Evolutionary conservation across 2,113 vertebrate genomes (phyloP), one percentile per base, ranked within the genome.

Genomic region (Engystomops pustulosus): DNA sequence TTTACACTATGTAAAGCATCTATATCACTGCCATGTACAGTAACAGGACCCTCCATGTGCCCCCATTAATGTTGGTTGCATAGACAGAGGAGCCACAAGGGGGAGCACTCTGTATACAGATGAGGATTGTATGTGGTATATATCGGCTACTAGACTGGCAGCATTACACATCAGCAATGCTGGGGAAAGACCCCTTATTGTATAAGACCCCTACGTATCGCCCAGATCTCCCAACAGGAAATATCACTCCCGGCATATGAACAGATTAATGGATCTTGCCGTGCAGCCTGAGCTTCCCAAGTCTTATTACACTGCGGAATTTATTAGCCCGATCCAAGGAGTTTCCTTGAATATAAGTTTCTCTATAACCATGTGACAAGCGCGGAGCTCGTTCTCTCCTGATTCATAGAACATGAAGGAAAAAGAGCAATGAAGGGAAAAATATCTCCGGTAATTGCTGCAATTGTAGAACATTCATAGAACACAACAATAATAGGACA

Each of bases 371-470:
- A 12, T 18, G 9, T 32, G 17, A n/a, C 20, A 34, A 10, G 10
- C 15, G 6, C n/a, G 11, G 5, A 53, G n/a, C 20, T 27, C 12
- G 4, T 36, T 36, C 20, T 41, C 23, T 15, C 12, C 10, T 58
- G 53, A 60, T 27, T 27, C 7, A 44, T 14, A 20, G 15, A 5
- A 14, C 7, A 32, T 72, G 34, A 72, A 25, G 41, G 51, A 27
- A 55, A 20, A 71, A 58, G 32, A 55, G 68, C 68, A 58, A 38
- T 71, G 30, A 32, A 72, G 36, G 25, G 32, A 72, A 82, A 72
- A 82, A 82, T 62, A 60, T 72, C 15, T 47, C 20, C 6, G 8
- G 23, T 82, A 82, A 82, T 82, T 82, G 68, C 51, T 72, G 20
- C 36, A 58, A 72, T 72, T 60, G 51, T 49, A 55, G 44, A 82